These are phyloP conservation scores for Geodia barretti DNA, from an alignment of 37 sponge, comb jelly and placozoan species.

Conservation along the genomic window DNA sequence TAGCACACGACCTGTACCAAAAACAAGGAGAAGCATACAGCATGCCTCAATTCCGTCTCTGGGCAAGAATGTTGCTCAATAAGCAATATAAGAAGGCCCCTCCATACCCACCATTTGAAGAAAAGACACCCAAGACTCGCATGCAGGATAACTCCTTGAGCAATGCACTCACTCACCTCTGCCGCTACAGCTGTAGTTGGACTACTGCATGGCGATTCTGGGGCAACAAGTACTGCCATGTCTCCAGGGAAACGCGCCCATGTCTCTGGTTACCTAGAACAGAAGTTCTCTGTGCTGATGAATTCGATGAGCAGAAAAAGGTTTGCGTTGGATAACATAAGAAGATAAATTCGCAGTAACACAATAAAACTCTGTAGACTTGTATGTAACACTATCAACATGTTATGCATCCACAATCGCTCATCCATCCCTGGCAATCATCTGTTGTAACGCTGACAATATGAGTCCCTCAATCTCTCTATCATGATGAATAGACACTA, in stretches of 20 bases:
- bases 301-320: conserved; percentile 9
- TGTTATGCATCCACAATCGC: conserved; percentile 21
- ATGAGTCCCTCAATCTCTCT: conserved; percentile 27
- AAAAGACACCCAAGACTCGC: background rate
- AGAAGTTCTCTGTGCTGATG: background rate
- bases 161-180: background rate
- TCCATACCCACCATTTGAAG: background rate
- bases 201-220: background rate
- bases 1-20: conserved; percentile 1
- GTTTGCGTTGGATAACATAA: conserved; percentile 10
- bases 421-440: conserved; percentile 23
- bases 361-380: background rate
- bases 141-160: background rate
- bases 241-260: conserved; percentile 8
- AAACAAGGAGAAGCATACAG: conserved; percentile 27
- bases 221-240: background rate
- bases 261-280: background rate
- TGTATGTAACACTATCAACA: background rate
- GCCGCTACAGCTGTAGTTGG: conserved; percentile 16
- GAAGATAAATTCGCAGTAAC: background rate
- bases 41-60: conserved; percentile 20
- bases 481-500: background rate
- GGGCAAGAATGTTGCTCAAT: conserved; percentile 13
- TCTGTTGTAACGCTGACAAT: conserved; percentile 19
- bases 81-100: conserved; percentile 8